Conservation (phyloP, 2,888 invertebrate species). For the Hirudinaria manillensis region DNA sequence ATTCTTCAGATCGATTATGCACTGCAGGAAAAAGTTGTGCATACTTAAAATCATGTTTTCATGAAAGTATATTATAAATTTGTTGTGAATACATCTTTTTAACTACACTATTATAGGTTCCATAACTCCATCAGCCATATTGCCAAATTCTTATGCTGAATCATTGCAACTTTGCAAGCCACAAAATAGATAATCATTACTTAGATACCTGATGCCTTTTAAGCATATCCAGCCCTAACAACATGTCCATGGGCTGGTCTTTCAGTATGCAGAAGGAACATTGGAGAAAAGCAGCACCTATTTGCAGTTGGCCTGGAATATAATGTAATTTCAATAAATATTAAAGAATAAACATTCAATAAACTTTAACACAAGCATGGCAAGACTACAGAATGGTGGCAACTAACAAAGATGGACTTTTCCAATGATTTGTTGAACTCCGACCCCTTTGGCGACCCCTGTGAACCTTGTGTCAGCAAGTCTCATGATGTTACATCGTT, state of each 20-base stretch:
- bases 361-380: background rate
- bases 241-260: conserved; percentile 96
- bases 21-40: conserved; percentile 57
- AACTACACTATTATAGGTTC: no score
- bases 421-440: conserved; percentile 89
- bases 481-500: conserved; percentile 61
- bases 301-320: conserved; percentile 72
- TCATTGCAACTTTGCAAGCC: no score
- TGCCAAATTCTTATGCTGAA: no score
- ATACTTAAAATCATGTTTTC: background rate
- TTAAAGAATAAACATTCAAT: background rate
- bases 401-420: conserved; percentile 69
- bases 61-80: background rate
- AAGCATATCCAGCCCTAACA: conserved; percentile 92
- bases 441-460: conserved; percentile 93
- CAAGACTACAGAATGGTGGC: no score
- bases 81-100: no score
- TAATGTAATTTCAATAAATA: background rate
- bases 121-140: no score
- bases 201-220: conserved; percentile 78
- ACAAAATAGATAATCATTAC: no score
- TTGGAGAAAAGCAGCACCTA: conserved; percentile 83
- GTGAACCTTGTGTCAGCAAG: conserved; percentile 79
- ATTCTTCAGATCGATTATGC: conserved; percentile 80
- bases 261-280: conserved; percentile 93